phyloP scores from a whole-genome alignment of 30 jellyfish, hydroid and myxozoan genomes.

The Aurelia aurita region DNA sequence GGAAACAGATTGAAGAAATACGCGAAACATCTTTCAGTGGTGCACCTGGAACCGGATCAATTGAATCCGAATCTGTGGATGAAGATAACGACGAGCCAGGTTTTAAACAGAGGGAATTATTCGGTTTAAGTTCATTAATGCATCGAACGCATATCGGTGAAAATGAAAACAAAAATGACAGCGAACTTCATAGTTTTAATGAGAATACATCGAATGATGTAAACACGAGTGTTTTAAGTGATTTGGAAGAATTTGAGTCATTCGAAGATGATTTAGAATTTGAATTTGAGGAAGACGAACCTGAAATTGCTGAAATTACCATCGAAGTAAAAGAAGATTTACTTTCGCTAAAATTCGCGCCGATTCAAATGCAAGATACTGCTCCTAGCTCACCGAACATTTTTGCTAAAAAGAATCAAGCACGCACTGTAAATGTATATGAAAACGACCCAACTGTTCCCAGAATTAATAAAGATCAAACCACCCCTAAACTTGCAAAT shows the following conservation, averaged over 20 bases:
- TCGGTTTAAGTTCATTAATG: background rate
- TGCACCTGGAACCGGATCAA: too few relatives aligned
- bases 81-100: too few relatives aligned
- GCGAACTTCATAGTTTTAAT: background rate
- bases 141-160: background rate
- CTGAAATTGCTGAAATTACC: slow-evolving; percentile 35
- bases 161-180: background rate
- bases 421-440: background rate
- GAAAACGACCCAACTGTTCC: background rate
- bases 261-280: slow-evolving; percentile 61
- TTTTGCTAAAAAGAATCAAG: background rate
- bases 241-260: slow-evolving; percentile 7
- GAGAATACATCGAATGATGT: background rate
- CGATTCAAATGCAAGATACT: slow-evolving; percentile 54
- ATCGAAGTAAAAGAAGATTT: slow-evolving; percentile 9
- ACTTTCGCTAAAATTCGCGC: slow-evolving; percentile 52
- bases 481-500: too few relatives aligned
- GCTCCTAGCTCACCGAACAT: slow-evolving; percentile 32
- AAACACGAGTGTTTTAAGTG: background rate
- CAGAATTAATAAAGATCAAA: too few relatives aligned
- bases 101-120: background rate
- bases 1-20: too few relatives aligned
- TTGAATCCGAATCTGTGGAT: too few relatives aligned
- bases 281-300: slow-evolving; percentile 64
- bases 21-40: too few relatives aligned